Percentiles rank a stretch among this genome's conserved stretches.
Conservation (phyloP, 2,888 invertebrate species). For the Phasia obesa region DNA sequence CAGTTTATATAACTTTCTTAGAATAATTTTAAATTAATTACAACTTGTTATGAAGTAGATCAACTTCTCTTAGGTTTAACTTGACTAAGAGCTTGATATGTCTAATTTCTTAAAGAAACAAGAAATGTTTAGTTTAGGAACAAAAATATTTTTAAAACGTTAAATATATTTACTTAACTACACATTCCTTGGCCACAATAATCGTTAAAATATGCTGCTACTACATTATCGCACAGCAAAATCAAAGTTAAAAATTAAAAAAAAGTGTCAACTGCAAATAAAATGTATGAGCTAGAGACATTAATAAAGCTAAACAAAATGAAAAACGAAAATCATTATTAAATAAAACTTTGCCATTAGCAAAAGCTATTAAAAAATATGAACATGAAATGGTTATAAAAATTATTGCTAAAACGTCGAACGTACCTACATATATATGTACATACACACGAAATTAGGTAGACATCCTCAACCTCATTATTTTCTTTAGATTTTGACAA, state of each 20-base stretch:
- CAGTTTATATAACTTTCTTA: conserved; percentile 24
- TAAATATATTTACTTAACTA: too few species aligned
- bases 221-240: not conserved
- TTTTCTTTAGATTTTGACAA: too few species aligned
- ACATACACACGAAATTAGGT: too few species aligned
- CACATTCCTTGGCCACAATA: too few species aligned
- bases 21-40: not conserved
- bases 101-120: too few species aligned
- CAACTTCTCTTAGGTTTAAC: not conserved
- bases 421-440: not conserved
- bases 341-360: conserved; percentile 18
- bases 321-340: not conserved
- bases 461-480: too few species aligned
- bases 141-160: too few species aligned
- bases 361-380: too few species aligned
- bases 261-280: conserved; percentile 23
- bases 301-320: conserved; percentile 26
- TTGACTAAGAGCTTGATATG: too few species aligned
- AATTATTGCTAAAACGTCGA: not conserved
- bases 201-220: not conserved
- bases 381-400: conserved; percentile 39
- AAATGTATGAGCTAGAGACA: too few species aligned
- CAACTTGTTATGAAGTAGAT: conserved; percentile 14
- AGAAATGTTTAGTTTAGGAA: too few species aligned
- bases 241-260: not conserved